Conservation (phyloP, 2,113 vertebrate species). For the Syngnathus typhle region DNA sequence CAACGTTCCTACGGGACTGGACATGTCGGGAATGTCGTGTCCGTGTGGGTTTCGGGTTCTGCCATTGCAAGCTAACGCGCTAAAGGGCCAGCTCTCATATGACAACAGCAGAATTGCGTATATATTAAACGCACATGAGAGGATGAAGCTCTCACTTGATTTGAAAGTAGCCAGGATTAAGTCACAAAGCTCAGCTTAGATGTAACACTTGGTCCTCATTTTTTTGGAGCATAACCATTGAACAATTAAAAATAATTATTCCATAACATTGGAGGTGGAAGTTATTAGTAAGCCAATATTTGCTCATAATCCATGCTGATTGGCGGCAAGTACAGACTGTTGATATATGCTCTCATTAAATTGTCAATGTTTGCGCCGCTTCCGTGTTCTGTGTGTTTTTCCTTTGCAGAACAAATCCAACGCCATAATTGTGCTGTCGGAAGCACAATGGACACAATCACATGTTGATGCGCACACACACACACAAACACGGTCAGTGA, state of each 20-base stretch:
- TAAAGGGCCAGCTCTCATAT: conserved; percentile 40
- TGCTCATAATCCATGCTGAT: conserved; percentile 8
- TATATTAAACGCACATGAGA: conserved; percentile 38
- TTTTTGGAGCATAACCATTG: too few relatives aligned
- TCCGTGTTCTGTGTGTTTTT: conserved; percentile 4
- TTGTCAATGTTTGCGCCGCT: conserved; percentile 32
- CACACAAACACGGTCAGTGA: conserved; percentile 10
- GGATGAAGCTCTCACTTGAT: conserved; percentile 13
- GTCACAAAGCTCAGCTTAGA: conserved; percentile 24
- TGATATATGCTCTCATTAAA: conserved; percentile 16
- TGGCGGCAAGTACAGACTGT: conserved; percentile 2
- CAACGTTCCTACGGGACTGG: conserved; percentile 16
- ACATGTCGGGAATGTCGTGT: conserved; percentile 28
- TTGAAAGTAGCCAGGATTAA: conserved; percentile 13
- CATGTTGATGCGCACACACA: not conserved
- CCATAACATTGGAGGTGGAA: too few relatives aligned
- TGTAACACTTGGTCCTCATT: conserved; percentile 14
- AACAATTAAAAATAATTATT: too few relatives aligned
- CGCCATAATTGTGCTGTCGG: conserved; percentile 6
- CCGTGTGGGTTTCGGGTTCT: conserved; percentile 42
- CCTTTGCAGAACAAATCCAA: conserved; percentile 16
- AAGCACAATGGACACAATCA: conserved; percentile 17
- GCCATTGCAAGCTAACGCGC: conserved; percentile 26
- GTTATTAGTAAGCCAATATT: conserved; percentile 9
- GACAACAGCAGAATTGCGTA: conserved; percentile 46